Base-by-base conservation (phyloP, 1,140 invertebrate genomes). In the Drosophila simulans region DNA sequence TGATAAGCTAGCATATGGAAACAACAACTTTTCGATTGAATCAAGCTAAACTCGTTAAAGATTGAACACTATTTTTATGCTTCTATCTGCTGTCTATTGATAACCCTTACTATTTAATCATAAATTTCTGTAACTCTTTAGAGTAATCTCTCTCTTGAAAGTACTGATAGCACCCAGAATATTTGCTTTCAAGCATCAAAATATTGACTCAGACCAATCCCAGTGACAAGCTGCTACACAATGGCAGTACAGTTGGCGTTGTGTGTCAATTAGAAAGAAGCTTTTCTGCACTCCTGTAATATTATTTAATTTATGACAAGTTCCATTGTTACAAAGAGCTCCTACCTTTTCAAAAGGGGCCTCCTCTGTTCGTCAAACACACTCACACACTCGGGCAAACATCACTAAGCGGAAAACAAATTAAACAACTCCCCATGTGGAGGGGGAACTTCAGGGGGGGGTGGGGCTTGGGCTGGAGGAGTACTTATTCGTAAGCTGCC, bases 401-500 rank as follows among this genome's bases (percentile, higher is more conserved):
- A 68, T 64, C 71, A 52, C 48, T 75, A 77, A 69, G 73, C 52
- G 62, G 72, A 68, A 77, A 77, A 59, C 72, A 64, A 59, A 70
- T 66, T 76, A 77, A 77, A 76, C 63, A 64, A 74, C 40, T 53
- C 51, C 51, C 70, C 52, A 63, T 51, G 58, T 55, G 46, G 48
- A 10, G 35, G 17, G 45, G 31, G 20, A 15, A 42, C 8, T 45
- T 15, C 4, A 35, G 34, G 1, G 7, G 31, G 7, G 31, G 31
- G 7, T 3, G 20, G 20, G 20, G 20, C 3, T 22, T 34, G 34
- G 34, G 34, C 0, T 34, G 40, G 43, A 57, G 53, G 57, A 68
- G 37, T 60, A 66, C 73, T 68, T 65, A 83, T 52, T 58, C 80
- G 63, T 75, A 75, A 83, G 76, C 74, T 68, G 62, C 40, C 60